Base-by-base conservation (phyloP, 2,797 vertebrate genomes). In the Parambassis ranga region DNA sequence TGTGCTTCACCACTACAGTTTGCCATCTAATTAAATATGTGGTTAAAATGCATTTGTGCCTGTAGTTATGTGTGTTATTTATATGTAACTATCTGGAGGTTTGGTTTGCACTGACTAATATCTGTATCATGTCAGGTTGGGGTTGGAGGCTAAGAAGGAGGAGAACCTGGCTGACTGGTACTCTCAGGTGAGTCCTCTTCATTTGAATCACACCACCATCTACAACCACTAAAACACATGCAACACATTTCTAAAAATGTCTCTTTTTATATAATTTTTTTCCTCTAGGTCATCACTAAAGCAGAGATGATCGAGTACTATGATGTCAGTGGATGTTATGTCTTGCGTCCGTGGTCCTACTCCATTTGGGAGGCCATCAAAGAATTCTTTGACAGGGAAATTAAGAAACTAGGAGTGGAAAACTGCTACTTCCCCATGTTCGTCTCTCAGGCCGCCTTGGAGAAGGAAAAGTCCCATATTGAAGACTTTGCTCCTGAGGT, bases 351-450 rank as follows among this genome's bases (percentile, higher is more conserved):
- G 11, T 99, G 98, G 98, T 89, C 97, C 31, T 96, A 75, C 3
- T 80, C 96, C 65, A 94, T 99, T 84, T 99, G 98, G 97, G 96
- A 99, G 71, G 61, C 86, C 66, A 98, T 99, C 77, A 94, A 95
- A 82, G 92, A 95, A 0, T 99, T 98, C 88, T 98, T 99, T 4
- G 95, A 99, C 71, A 37, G 70, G 3, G 95, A 96, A 86, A 99
- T 99, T 69, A 99, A 92, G 89, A 98, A 96, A 75, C 86, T 98
- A 27, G 97, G 98, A 8, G 96, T 99, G 72, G 98, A 99, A 88
- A 99, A 99, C 91, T 98, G 97, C 88, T 99, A 99, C 87, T 99
- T 99, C 88, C 98, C 97, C 69, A 98, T 99, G 92, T 99, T 99
- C 7, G 97, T 99, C 49, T 99, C 98, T 43, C 97, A 99, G 86